Evolutionary conservation across 2,113 vertebrate genomes (phyloP).

Genomic region (Entomyzon cyanotis): DNA sequence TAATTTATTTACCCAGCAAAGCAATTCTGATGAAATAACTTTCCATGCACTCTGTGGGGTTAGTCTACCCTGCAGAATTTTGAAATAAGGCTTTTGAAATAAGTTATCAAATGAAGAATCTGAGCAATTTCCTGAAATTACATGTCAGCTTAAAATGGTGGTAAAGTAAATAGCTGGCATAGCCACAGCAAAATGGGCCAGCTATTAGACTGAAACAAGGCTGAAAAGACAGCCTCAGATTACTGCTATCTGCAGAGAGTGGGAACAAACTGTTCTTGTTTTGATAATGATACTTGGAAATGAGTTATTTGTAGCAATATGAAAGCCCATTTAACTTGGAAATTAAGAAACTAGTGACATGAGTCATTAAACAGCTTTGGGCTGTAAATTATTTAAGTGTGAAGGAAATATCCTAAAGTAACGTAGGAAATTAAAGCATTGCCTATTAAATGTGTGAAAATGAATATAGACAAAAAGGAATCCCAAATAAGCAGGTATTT

Average conservation of each 20-base stretch:
- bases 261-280: neutral
- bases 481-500: neutral
- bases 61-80: neutral
- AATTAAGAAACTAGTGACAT: neutral
- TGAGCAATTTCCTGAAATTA: conserved; percentile 43
- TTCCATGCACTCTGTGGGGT: neutral
- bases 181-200: neutral
- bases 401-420: neutral
- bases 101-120: conserved; percentile 9
- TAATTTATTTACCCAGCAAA: neutral
- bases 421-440: neutral
- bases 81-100: conserved; percentile 23
- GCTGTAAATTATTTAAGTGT: neutral
- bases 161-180: conserved; percentile 2
- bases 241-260: neutral
- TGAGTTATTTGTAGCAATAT: neutral
- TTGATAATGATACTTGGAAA: conserved; percentile 1
- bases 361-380: neutral
- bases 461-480: neutral
- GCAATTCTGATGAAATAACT: neutral
- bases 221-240: neutral
- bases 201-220: neutral
- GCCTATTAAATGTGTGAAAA: neutral
- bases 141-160: neutral
- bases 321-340: neutral